phyloP scores from a whole-genome alignment of 1,140 invertebrate genomes.

The Neocloeon triangulifer region DNA sequence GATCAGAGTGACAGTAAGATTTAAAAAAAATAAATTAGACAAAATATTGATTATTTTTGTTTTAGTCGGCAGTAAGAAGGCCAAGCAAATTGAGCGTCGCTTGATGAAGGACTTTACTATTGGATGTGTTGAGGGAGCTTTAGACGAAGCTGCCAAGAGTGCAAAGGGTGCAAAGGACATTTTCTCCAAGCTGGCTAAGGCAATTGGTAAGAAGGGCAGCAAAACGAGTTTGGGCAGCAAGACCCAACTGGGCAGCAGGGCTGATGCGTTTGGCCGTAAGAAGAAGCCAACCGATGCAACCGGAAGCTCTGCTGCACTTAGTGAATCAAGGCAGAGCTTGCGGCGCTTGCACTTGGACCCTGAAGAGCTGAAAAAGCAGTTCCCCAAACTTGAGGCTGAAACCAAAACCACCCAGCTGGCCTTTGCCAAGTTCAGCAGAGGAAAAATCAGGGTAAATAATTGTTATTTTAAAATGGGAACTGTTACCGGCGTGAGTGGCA shows the following conservation, averaged over 20 bases:
- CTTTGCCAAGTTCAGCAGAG: constrained; percentile 66
- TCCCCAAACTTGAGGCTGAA: constrained; percentile 49
- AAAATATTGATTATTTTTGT: constrained; percentile 8
- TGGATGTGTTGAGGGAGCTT: constrained; percentile 60
- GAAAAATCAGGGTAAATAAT: constrained; percentile 33
- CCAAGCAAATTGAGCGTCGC: constrained; percentile 57
- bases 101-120: constrained; percentile 79
- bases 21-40: no score
- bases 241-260: constrained; percentile 33
- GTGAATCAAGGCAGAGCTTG: constrained; percentile 23
- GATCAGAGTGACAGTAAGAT: constrained; percentile 35
- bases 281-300: constrained; percentile 32
- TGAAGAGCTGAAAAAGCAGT: constrained; percentile 42
- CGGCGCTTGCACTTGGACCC: constrained; percentile 35
- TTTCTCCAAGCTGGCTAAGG: constrained; percentile 53
- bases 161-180: constrained; percentile 44
- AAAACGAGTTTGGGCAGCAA: constrained; percentile 53
- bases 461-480: no score
- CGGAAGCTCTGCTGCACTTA: constrained; percentile 38
- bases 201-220: constrained; percentile 32
- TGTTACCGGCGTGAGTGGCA: no score
- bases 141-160: constrained; percentile 38
- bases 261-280: constrained; percentile 55
- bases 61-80: constrained; percentile 56
- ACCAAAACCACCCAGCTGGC: constrained; percentile 51